Evolutionary conservation across 2,888 invertebrate genomes (phyloP).

Genomic region (Epinotia brunnichana): DNA sequence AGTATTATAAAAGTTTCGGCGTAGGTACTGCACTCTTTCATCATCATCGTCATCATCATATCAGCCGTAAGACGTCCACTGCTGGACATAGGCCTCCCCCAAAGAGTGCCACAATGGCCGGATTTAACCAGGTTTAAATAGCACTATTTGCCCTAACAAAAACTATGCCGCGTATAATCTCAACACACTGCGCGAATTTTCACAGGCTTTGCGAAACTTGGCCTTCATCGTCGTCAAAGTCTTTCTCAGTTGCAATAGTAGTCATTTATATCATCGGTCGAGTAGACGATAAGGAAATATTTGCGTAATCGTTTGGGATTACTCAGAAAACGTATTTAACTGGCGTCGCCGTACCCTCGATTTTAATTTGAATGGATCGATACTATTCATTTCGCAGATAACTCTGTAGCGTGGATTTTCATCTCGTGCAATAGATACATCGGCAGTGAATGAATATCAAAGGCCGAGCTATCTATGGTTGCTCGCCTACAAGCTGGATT

Average conservation of each 20-base stretch:
- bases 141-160: not conserved
- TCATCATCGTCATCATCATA: too few species aligned
- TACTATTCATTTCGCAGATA: conserved; percentile 1
- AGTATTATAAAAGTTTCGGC: too few species aligned
- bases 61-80: too few species aligned
- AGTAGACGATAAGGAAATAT: conserved; percentile 28
- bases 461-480: not conserved
- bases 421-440: not conserved
- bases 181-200: conserved; percentile 22
- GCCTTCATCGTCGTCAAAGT: conserved; percentile 55
- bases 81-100: too few species aligned
- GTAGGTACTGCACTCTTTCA: not conserved
- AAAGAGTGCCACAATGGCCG: too few species aligned
- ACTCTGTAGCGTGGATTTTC: not conserved
- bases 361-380: conserved; percentile 3
- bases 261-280: conserved; percentile 28
- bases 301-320: conserved; percentile 22
- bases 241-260: conserved; percentile 28
- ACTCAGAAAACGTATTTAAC: conserved; percentile 15
- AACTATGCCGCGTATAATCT: conserved; percentile 4
- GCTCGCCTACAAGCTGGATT: not conserved
- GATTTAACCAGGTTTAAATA: not conserved
- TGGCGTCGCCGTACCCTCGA: not conserved
- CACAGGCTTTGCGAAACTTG: conserved; percentile 55
- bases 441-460: conserved; percentile 2